phyloP scores from a whole-genome alignment of 1,140 invertebrate species.

The Drosophila biarmipes region DNA sequence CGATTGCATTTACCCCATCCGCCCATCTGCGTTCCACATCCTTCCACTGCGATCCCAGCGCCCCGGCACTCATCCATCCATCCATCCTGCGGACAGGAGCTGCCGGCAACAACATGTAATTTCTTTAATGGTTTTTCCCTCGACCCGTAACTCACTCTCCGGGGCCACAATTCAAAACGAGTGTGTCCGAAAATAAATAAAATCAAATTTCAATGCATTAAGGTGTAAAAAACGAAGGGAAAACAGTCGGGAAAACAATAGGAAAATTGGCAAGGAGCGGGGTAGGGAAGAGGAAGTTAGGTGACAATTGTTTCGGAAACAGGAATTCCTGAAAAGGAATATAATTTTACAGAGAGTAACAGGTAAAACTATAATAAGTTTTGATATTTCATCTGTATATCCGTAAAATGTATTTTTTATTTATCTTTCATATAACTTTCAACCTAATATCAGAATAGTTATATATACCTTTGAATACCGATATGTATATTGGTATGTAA shows the following conservation, averaged over 20 bases:
- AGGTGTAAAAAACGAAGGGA: conserved; percentile 54
- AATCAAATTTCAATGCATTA: conserved; percentile 62
- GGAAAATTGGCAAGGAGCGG: background rate
- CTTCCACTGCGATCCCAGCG: conserved; percentile 11
- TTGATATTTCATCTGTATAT: too few species aligned
- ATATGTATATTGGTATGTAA: too few species aligned
- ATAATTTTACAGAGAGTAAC: too few species aligned
- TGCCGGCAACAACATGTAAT: conserved; percentile 66
- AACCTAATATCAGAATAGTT: too few species aligned
- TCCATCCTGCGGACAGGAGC: conserved; percentile 35
- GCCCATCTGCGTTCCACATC: conserved; percentile 13
- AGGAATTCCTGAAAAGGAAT: too few species aligned
- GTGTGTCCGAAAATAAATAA: conserved; percentile 51
- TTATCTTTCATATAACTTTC: too few species aligned
- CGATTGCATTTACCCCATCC: conserved; percentile 65
- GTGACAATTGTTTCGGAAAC: background rate
- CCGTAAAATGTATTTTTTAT: too few species aligned
- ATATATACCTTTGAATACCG: too few species aligned
- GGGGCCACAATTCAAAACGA: conserved; percentile 25
- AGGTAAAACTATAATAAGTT: too few species aligned
- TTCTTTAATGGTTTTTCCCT: conserved; percentile 79
- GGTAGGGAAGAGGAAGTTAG: background rate
- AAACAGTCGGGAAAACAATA: conserved; percentile 2
- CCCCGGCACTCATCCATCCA: conserved; percentile 39
- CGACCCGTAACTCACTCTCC: background rate